These are phyloP conservation scores for Scartelaos histophorus DNA, from an alignment of 2,113 vertebrate species.

Conservation along the genomic window DNA sequence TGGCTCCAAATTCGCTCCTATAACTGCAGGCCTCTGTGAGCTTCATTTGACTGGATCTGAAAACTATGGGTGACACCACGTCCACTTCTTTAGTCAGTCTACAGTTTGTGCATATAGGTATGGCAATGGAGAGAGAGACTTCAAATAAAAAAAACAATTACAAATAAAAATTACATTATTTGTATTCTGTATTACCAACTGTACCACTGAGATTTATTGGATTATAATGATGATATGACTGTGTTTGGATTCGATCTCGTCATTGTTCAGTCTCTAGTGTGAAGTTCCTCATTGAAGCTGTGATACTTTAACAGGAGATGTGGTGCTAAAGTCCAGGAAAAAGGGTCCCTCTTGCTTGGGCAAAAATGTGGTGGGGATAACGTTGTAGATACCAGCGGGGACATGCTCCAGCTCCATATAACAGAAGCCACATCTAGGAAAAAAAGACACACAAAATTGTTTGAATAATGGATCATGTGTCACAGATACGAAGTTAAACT, in stretches of 20 bases:
- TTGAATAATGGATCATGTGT: no score
- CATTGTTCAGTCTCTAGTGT: neutral
- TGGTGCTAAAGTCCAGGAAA: conserved; percentile 92
- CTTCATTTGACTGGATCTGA: no score
- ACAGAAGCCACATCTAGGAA: conserved; percentile 94
- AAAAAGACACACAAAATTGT: neutral
- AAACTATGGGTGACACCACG: no score
- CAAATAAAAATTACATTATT: neutral
- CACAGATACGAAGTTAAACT: no score
- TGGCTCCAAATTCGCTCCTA: no score
- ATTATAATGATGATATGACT: neutral
- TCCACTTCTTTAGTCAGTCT: no score
- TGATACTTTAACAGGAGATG: conserved; percentile 82
- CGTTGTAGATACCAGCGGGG: conserved; percentile 90
- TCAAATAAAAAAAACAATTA: no score
- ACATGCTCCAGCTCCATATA: conserved; percentile 88
- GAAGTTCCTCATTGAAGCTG: conserved; percentile 85
- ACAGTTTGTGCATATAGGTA: no score
- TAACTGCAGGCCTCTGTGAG: no score
- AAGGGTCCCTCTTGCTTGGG: conserved; percentile 97
- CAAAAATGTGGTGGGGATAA: conserved; percentile 94
- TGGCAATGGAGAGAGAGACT: neutral
- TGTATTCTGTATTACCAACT: neutral
- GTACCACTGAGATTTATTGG: neutral
- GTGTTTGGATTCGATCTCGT: neutral